Base-by-base conservation (phyloP, 2,113 vertebrate genomes). In the Saguinus midas region DNA sequence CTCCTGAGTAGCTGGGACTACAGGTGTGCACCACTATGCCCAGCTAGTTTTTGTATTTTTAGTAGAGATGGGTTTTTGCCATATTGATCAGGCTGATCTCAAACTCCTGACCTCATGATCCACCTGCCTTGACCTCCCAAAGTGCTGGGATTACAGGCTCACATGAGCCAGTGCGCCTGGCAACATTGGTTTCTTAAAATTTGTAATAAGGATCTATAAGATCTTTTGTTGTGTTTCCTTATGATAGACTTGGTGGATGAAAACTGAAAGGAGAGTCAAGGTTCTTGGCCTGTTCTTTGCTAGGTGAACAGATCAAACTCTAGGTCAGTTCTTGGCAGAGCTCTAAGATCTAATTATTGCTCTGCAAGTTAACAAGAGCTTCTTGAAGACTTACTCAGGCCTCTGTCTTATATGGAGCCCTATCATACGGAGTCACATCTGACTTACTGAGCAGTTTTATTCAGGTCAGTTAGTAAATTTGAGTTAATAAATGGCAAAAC, bases 361-460 rank as follows among this genome's bases (percentile, higher is more conserved):
- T 90, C 8, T 82, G 21, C 50, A 52, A 43, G 40, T 70, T 57
- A 55, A 25, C 23, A 75, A 21, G 27, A 27, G 20, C 66, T 87
- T 91, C 40, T 76, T 52, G 76, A 87, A 93, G 29, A 20, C 37
- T 80, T 52, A 75, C n/a, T 84, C 45, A 89, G 84, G 32, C 45
- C 45, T 84, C 35, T 57, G 8, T 48, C 18, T 91, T 72, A 64
- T 40, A 11, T 37, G 92, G 80, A 86, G 13, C 14, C 45, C 17
- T 68, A 7, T 90, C 1, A 21, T 79, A 70, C 43, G 29, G 70
- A 81, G 52, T 92, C 43, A 50, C 18, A 79, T 93, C 68, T 79
- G 73, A 82, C 52, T 86, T 80, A 73, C n/a, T 32, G 80, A 81
- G 48, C 58, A 90, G 43, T 80, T 86, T 92, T 87, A 70, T 92